These are phyloP conservation scores for Julus scanicus DNA, from an alignment of 2,888 invertebrate species.

Conservation along the genomic window DNA sequence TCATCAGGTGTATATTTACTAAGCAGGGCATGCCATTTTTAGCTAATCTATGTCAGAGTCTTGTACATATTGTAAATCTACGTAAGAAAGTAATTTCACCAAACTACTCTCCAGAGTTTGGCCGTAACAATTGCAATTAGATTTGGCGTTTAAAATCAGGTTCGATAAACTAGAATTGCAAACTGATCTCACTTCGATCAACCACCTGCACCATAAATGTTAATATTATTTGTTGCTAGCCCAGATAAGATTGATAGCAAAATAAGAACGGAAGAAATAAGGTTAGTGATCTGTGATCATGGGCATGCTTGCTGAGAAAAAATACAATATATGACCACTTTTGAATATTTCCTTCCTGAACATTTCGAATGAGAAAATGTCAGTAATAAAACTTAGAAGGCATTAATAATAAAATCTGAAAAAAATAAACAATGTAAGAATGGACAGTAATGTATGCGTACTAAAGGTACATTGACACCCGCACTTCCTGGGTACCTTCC, in stretches of 20 bases:
- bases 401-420: constrained; percentile 2
- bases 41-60: background rate
- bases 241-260: constrained; percentile 39
- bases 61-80: background rate
- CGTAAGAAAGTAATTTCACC: background rate
- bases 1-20: background rate
- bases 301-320: background rate
- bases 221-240: constrained; percentile 31
- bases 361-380: constrained; percentile 1
- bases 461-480: constrained; percentile 52
- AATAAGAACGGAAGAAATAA: constrained; percentile 14
- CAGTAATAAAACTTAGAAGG: constrained; percentile 25
- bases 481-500: constrained; percentile 19
- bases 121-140: background rate
- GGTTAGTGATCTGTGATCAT: constrained; percentile 45
- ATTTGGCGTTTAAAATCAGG: constrained; percentile 37
- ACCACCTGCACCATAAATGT: constrained; percentile 40
- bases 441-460: constrained; percentile 37
- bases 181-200: constrained; percentile 36
- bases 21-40: background rate
- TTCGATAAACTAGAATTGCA: constrained; percentile 26
- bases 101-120: background rate
- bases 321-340: background rate
- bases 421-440: constrained; percentile 17
- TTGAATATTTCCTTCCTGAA: background rate